Conservation (phyloP, 2,113 vertebrate species). For the Esox niger region DNA sequence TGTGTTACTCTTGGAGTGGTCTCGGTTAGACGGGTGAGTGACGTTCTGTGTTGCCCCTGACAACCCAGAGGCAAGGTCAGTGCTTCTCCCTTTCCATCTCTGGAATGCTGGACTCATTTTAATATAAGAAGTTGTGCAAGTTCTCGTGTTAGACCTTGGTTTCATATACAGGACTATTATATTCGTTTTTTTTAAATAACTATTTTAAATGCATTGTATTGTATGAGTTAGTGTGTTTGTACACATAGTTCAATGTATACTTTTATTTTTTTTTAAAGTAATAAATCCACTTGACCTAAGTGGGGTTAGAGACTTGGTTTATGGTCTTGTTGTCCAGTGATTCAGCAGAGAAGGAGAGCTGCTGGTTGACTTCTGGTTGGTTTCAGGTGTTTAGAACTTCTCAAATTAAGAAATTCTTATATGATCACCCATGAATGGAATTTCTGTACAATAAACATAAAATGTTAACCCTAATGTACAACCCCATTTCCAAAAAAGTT, state of each 20-base stretch:
- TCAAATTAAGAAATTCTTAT: no score
- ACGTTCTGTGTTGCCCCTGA: neutral
- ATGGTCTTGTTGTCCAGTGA: slow-evolving; percentile 9
- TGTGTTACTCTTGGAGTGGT: neutral
- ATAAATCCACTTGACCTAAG: neutral
- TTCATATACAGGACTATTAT: neutral
- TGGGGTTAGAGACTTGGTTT: neutral
- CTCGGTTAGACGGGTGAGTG: slow-evolving; percentile 10
- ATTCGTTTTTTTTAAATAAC: no score
- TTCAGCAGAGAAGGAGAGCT: slow-evolving; percentile 10
- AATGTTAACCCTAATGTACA: no score
- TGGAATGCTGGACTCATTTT: neutral
- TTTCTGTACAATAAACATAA: no score
- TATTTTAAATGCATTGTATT: no score
- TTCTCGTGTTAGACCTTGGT: neutral
- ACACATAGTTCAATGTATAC: no score
- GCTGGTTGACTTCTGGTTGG: slow-evolving; percentile 4
- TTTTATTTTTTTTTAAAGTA: neutral
- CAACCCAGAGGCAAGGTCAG: neutral
- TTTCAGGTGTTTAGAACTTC: no score
- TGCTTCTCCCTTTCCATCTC: neutral
- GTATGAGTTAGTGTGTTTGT: no score
- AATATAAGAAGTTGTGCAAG: neutral
- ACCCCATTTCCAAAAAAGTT: no score
- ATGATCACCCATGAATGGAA: no score